phyloP scores from a whole-genome alignment of 1,140 invertebrate species.

The Muscidifurax raptorellus region DNA sequence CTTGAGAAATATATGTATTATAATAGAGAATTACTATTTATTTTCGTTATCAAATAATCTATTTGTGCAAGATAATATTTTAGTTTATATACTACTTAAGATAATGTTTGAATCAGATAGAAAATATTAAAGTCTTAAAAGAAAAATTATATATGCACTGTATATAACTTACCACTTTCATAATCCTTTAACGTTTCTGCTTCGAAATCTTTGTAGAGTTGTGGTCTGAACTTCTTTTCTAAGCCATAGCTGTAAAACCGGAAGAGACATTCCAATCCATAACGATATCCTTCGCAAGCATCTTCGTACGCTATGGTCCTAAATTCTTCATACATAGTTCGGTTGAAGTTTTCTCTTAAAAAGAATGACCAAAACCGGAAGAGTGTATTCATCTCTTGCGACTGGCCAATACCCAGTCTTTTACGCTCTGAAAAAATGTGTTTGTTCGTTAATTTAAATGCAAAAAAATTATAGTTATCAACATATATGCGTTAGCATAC shows the following conservation, averaged over 20 bases:
- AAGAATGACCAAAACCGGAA: conserved; percentile 99
- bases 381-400: conserved; percentile 97
- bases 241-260: conserved; percentile 99
- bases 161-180: conserved; percentile 82
- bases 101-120: too few relatives aligned
- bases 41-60: too few relatives aligned
- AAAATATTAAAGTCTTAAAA: conserved; percentile 1
- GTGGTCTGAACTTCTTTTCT: conserved; percentile 94
- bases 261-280: conserved; percentile 96
- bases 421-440: conserved; percentile 84
- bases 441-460: too few relatives aligned
- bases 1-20: too few relatives aligned
- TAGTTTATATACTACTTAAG: too few relatives aligned
- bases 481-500: conserved; percentile 56
- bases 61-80: too few relatives aligned
- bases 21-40: too few relatives aligned
- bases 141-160: conserved; percentile 13
- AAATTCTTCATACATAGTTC: conserved; percentile 99
- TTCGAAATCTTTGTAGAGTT: conserved; percentile 97
- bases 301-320: conserved; percentile 93
- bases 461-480: conserved; percentile 65
- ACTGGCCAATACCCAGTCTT: conserved; percentile 92
- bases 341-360: conserved; percentile 97
- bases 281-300: conserved; percentile 92
- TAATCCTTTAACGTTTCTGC: conserved; percentile 94